Evolutionary conservation across 2,797 vertebrate genomes (phyloP).

Genomic region (Heliangelus exortis): DNA sequence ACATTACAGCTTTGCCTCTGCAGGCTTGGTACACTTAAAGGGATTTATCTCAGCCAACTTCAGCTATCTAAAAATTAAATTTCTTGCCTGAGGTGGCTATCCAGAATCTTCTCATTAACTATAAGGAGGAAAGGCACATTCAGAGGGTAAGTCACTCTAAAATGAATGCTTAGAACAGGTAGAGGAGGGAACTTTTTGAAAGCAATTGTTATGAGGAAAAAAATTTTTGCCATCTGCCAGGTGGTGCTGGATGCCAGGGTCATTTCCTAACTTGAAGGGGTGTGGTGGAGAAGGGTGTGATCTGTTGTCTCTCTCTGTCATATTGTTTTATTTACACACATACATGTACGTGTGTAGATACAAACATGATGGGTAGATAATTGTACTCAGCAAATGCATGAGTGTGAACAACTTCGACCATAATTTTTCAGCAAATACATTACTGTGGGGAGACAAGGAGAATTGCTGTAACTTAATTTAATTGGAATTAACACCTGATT

Average conservation of each 20-base stretch:
- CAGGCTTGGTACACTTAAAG: not conserved
- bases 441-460: not conserved
- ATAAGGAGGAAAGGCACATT: not conserved
- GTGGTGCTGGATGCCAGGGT: not conserved
- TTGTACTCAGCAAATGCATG: not conserved
- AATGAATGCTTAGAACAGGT: not conserved
- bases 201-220: not conserved
- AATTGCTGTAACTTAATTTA: not conserved
- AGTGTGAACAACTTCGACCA: not conserved
- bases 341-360: fast-evolving
- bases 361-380: not conserved
- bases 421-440: not conserved
- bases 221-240: not conserved
- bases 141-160: not conserved
- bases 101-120: not conserved
- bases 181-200: not conserved
- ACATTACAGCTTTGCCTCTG: not conserved
- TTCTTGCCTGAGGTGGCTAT: not conserved
- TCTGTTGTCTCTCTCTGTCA: not conserved
- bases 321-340: not conserved
- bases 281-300: fast-evolving
- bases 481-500: not conserved
- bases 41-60: not conserved
- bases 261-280: not conserved
- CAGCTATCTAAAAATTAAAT: not conserved